Evolutionary conservation across 2,797 vertebrate species (phyloP).

Genomic region (Takifugu rubripes): DNA sequence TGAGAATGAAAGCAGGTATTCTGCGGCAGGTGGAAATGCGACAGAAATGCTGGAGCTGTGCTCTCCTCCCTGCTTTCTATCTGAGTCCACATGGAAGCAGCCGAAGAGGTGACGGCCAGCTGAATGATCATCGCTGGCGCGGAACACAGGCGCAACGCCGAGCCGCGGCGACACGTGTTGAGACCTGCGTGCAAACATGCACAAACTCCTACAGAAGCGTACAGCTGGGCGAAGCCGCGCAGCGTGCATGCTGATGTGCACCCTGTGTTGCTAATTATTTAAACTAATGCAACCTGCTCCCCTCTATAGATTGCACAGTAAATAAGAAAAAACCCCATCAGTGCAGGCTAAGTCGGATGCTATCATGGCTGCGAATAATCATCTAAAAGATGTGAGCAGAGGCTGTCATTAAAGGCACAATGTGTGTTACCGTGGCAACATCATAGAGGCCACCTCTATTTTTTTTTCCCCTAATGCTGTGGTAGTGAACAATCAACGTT

Average conservation of each 20-base stretch:
- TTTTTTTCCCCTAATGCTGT: conserved; percentile 52
- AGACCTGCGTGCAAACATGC: conserved; percentile 35
- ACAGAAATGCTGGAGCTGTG: conserved; percentile 58
- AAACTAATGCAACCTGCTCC: conserved; percentile 39
- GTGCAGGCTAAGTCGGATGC: conserved; percentile 27
- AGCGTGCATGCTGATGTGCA: conserved; percentile 31
- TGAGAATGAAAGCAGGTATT: conserved; percentile 68
- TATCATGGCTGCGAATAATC: conserved; percentile 65
- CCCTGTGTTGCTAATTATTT: conserved; percentile 42
- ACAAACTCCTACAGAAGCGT: conserved; percentile 13
- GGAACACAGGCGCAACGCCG: conserved; percentile 30
- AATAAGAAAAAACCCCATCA: conserved; percentile 19
- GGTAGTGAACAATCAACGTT: conserved; percentile 67
- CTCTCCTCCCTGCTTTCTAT: conserved; percentile 41
- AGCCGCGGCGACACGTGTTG: conserved; percentile 38
- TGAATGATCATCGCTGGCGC: conserved; percentile 46
- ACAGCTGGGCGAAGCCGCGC: conserved; percentile 19
- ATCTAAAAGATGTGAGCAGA: conserved; percentile 61
- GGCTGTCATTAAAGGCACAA: conserved; percentile 73
- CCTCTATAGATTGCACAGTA: conserved; percentile 10
- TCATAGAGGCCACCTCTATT: conserved; percentile 62
- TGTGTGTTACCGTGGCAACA: conserved; percentile 77
- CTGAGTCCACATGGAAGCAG: conserved; percentile 49
- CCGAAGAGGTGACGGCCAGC: conserved; percentile 60
- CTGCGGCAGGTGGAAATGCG: conserved; percentile 62